Percentiles rank a stretch among this genome's conserved stretches.
These are phyloP conservation scores for Pemphredon lugubris DNA, from an alignment of 2,888 invertebrate species.

Conservation along the genomic window DNA sequence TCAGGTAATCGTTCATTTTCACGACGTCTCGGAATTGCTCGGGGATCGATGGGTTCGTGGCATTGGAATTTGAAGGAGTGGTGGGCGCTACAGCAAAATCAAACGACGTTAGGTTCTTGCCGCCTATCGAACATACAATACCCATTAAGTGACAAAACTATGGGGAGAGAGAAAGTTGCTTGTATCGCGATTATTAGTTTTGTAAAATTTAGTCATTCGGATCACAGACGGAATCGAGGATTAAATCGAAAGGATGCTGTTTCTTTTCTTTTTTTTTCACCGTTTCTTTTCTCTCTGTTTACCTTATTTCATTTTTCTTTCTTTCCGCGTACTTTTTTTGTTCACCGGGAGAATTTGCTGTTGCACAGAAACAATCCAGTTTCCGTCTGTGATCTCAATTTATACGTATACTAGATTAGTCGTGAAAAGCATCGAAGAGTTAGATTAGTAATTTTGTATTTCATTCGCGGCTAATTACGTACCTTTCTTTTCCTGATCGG, in stretches of 20 bases:
- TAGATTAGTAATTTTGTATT: neutral
- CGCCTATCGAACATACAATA: constrained; percentile 8
- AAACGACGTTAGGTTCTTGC: constrained; percentile 24
- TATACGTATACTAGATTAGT: too few relatives aligned
- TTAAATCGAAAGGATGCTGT: too few relatives aligned
- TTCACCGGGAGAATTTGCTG: too few relatives aligned
- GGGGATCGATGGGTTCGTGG: constrained; percentile 77
- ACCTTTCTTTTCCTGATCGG: constrained; percentile 79
- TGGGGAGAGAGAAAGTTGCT: neutral
- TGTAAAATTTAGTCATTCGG: neutral
- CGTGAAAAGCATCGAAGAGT: too few relatives aligned
- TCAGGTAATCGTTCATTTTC: constrained; percentile 92
- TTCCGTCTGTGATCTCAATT: too few relatives aligned
- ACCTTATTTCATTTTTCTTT: too few relatives aligned
- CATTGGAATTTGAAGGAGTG: constrained; percentile 76
- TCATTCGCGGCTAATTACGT: neutral
- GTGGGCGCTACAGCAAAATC: constrained; percentile 66
- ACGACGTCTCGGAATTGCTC: constrained; percentile 86
- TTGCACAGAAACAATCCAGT: too few relatives aligned
- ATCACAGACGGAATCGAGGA: neutral
- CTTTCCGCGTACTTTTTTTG: too few relatives aligned
- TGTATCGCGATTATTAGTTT: neutral
- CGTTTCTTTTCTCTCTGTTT: too few relatives aligned
- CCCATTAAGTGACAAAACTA: too few relatives aligned
- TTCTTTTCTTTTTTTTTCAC: too few relatives aligned